A percentile compares a stretch with the other conserved stretches of the same genome.
phyloP scores from a whole-genome alignment of 1,140 invertebrate species.

The Orchesella cincta region DNA sequence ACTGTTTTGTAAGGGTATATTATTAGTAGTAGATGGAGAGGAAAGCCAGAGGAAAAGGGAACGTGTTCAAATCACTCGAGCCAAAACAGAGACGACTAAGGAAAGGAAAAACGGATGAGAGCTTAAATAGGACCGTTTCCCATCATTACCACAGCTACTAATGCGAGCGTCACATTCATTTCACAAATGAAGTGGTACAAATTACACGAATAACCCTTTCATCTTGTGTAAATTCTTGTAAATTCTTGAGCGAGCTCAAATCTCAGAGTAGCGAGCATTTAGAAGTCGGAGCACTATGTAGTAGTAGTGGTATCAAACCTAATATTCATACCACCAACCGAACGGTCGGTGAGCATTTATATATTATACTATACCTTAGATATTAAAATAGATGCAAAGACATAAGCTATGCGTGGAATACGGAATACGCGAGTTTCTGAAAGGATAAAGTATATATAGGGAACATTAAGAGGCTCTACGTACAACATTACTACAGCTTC shows the following conservation, averaged over 20 bases:
- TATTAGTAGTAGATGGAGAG: too few relatives aligned
- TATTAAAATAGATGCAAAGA: too few relatives aligned
- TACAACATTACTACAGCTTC: conserved; percentile 3
- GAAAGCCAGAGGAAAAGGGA: not conserved
- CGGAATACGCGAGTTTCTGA: not conserved
- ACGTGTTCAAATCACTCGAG: conserved; percentile 24
- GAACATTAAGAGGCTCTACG: conserved; percentile 14
- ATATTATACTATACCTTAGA: not conserved
- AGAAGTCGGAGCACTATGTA: not conserved
- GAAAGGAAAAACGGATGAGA: conserved; percentile 27
- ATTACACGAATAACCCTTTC: conserved; percentile 30
- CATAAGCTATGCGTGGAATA: too few relatives aligned
- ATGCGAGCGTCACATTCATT: conserved; percentile 28
- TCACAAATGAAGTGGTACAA: conserved; percentile 30
- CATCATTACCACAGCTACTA: conserved; percentile 28
- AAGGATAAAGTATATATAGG: conserved; percentile 4
- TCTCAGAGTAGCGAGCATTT: not conserved
- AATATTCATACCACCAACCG: not conserved
- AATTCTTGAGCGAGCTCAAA: conserved; percentile 17
- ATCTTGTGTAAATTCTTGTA: conserved; percentile 25
- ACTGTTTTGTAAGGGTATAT: too few relatives aligned
- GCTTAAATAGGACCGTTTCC: conserved; percentile 27
- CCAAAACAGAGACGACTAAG: not conserved
- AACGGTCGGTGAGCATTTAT: too few relatives aligned
- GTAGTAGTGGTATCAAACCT: not conserved